A percentile compares a stretch with the other conserved stretches of the same genome.
Conservation (phyloP, 2,888 invertebrate genomes). For the Anodontia alba region DNA sequence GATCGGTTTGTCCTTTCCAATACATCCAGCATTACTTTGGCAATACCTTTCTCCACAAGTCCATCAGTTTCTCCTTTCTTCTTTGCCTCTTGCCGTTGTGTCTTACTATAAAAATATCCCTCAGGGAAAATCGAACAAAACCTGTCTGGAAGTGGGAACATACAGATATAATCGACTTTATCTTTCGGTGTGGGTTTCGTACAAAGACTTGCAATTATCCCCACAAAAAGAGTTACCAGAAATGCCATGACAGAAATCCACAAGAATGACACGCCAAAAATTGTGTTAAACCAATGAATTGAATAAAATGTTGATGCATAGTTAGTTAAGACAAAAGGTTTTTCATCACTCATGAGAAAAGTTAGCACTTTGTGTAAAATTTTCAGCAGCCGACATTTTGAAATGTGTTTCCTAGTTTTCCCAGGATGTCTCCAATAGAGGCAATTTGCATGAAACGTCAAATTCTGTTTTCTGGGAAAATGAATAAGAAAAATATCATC, state of each 20-base stretch:
- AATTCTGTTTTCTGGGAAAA: too few relatives aligned
- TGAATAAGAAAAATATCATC: too few relatives aligned
- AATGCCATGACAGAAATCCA: slow-evolving; percentile 29
- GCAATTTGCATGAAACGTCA: too few relatives aligned
- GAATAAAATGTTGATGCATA: too few relatives aligned
- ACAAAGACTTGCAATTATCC: slow-evolving; percentile 22
- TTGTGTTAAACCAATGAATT: too few relatives aligned
- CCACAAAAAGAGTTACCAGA: slow-evolving; percentile 21
- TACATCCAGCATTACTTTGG: background rate
- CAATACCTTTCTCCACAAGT: background rate
- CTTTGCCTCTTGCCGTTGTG: background rate
- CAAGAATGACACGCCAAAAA: slow-evolving; percentile 29
- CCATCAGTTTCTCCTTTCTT: background rate
- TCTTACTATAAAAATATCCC: background rate
- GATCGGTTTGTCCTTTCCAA: background rate
- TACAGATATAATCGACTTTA: background rate
- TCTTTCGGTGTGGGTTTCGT: slow-evolving; percentile 20
- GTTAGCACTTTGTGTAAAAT: too few relatives aligned
- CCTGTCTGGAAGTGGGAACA: background rate
- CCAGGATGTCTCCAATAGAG: too few relatives aligned
- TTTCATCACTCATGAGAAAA: too few relatives aligned
- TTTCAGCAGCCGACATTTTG: too few relatives aligned
- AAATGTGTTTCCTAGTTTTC: too few relatives aligned
- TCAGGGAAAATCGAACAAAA: slow-evolving; percentile 2
- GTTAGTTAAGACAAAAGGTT: too few relatives aligned